These are phyloP conservation scores for Nudaria mundana DNA, from an alignment of 2,888 invertebrate genomes.

Conservation along the genomic window DNA sequence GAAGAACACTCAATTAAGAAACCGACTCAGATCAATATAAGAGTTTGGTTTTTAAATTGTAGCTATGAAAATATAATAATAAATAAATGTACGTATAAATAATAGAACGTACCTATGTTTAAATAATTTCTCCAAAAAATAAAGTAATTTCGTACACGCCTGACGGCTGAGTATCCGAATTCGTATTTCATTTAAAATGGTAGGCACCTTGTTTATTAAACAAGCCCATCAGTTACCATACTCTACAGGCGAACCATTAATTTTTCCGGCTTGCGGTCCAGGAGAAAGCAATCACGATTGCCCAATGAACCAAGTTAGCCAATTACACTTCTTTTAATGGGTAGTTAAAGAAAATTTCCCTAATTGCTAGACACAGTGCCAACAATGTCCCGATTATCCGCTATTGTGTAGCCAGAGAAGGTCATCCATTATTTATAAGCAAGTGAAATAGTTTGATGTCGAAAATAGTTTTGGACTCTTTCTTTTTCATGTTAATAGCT, in stretches of 20 bases:
- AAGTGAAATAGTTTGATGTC: slow-evolving; percentile 29
- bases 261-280: slow-evolving; percentile 54
- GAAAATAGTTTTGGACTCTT: slow-evolving; percentile 21
- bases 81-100: no score
- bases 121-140: no score
- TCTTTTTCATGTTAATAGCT: slow-evolving; percentile 12
- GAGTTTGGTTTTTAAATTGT: no score
- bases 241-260: slow-evolving; percentile 53
- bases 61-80: no score
- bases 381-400: slow-evolving; percentile 40
- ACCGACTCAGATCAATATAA: no score
- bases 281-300: slow-evolving; percentile 63
- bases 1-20: no score
- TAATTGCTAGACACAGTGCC: slow-evolving; percentile 54
- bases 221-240: slow-evolving; percentile 49
- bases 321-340: slow-evolving; percentile 69
- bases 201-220: slow-evolving; percentile 40
- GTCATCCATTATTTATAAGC: slow-evolving; percentile 43
- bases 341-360: slow-evolving; percentile 61
- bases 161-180: no score
- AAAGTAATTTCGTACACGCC: no score
- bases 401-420: slow-evolving; percentile 35
- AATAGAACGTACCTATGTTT: no score
- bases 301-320: slow-evolving; percentile 69
- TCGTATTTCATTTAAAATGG: slow-evolving; percentile 41